Evolutionary conservation across 2,797 vertebrate species (phyloP).

Genomic region (Hippocampus kuda): DNA sequence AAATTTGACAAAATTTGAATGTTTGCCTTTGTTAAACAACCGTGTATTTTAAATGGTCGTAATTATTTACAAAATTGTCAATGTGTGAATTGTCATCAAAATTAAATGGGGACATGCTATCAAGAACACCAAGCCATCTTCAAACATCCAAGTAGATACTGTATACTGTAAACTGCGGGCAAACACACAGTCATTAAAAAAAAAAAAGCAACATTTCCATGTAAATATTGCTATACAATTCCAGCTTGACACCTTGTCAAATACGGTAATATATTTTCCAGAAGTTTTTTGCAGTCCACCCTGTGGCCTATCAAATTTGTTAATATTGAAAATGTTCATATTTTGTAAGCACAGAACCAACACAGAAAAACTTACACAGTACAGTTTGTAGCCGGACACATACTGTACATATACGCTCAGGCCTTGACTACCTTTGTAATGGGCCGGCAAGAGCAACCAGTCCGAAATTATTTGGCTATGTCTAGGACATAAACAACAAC

Average conservation of each 20-base stretch:
- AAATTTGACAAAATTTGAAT: not conserved
- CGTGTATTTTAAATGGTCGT: not conserved
- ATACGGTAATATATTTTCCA: not conserved
- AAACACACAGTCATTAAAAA: not conserved
- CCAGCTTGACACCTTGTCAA: not conserved
- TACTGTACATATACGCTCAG: constrained; percentile 32
- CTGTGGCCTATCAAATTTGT: not conserved
- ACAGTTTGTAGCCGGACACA: not conserved
- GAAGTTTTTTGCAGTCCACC: constrained; percentile 10
- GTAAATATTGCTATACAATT: not conserved
- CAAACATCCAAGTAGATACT: not conserved
- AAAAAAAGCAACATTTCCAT: not conserved
- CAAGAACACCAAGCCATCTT: not conserved
- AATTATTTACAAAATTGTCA: not conserved
- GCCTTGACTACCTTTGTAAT: not conserved
- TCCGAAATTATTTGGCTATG: not conserved
- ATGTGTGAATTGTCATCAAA: not conserved
- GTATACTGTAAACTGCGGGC: not conserved
- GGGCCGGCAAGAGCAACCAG: not conserved
- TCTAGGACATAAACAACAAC: not conserved
- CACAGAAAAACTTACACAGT: constrained; percentile 33
- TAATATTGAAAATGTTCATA: constrained; percentile 33
- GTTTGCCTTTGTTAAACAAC: not conserved
- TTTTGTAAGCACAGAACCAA: constrained; percentile 48
- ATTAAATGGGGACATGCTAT: not conserved